phyloP scores from a whole-genome alignment of 2,113 vertebrate species.

The Hydropotes inermis region DNA sequence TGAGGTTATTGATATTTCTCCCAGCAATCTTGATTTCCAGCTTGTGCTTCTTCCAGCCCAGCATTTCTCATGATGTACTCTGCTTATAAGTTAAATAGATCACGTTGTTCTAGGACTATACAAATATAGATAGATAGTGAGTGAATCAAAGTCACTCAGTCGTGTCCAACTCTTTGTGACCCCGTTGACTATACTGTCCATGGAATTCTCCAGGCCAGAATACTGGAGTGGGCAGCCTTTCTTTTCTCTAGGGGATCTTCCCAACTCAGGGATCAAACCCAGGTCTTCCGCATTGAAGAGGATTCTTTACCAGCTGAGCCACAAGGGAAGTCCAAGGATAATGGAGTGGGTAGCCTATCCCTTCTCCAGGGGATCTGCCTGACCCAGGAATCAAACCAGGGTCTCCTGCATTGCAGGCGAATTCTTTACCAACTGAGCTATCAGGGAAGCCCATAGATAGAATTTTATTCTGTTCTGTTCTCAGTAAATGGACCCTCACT shows the following conservation, averaged over 20 bases:
- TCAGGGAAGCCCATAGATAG: background rate
- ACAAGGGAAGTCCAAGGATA: background rate
- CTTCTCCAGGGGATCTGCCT: background rate
- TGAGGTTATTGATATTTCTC: too few species aligned
- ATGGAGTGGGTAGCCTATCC: background rate
- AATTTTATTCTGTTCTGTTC: background rate
- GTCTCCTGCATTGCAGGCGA: too few species aligned
- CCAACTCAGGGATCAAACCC: background rate
- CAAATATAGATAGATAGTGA: background rate
- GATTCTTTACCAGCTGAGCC: background rate
- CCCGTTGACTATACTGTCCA: background rate
- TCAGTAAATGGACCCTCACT: background rate
- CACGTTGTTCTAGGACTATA: background rate
- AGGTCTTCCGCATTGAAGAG: background rate
- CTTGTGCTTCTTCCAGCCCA: too few species aligned
- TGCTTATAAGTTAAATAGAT: too few species aligned
- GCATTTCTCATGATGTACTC: too few species aligned
- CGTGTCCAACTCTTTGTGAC: background rate
- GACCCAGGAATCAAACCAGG: background rate
- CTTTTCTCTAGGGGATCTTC: background rate
- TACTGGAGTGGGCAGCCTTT: background rate
- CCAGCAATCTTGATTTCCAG: too few species aligned
- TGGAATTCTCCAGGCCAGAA: background rate
- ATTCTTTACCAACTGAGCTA: too few species aligned
- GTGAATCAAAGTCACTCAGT: background rate